These are phyloP conservation scores for Sebastes ruberrimus DNA, from an alignment of 2,797 vertebrate genomes.

Conservation along the genomic window DNA sequence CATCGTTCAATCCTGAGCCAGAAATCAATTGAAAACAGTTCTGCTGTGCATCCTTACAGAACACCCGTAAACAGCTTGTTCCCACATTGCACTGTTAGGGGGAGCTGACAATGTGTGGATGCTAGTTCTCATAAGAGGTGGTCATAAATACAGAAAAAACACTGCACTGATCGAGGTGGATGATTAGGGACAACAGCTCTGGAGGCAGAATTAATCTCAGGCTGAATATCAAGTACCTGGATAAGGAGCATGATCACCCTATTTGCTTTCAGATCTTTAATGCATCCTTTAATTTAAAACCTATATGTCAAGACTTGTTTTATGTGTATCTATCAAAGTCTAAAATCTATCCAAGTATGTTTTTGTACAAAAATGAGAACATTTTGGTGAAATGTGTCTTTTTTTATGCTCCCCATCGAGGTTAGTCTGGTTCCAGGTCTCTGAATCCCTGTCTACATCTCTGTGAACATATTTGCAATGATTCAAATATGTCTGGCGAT, in stretches of 20 bases:
- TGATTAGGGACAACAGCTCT: background rate
- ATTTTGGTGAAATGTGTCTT: background rate
- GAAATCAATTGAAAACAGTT: constrained; percentile 57
- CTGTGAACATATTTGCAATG: background rate
- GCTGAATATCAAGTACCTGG: background rate
- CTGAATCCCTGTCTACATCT: background rate
- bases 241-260: background rate
- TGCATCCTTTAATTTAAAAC: background rate
- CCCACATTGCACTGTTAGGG: background rate
- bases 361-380: background rate
- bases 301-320: background rate
- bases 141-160: background rate
- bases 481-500: background rate
- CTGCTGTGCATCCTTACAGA: constrained; percentile 24
- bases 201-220: background rate
- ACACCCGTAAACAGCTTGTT: background rate
- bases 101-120: background rate
- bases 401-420: background rate
- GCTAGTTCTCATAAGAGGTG: background rate
- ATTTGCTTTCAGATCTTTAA: background rate
- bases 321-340: background rate
- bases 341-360: background rate
- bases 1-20: constrained; percentile 43
- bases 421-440: background rate
- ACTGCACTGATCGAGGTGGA: background rate